Evolutionary conservation across 35 echinoderm and acorn worm genomes (phyloP).

Genomic region (Lytechinus pictus): DNA sequence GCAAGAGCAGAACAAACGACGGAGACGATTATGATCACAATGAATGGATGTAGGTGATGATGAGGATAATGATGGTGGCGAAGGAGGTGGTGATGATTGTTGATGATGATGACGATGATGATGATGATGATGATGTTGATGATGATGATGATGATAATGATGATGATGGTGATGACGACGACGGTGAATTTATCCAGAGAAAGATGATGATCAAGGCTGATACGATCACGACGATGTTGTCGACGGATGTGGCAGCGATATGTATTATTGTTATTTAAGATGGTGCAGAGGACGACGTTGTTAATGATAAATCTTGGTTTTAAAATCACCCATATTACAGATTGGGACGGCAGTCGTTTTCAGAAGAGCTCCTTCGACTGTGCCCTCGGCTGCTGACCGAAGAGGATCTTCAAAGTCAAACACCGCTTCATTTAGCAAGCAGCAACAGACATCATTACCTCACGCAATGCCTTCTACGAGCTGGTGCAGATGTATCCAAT

Average conservation of each 20-base stretch:
- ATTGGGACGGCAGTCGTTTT: neutral
- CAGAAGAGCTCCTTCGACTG: neutral
- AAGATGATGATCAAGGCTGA: too few relatives aligned
- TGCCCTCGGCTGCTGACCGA: slow-evolving; percentile 55
- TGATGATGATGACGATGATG: neutral
- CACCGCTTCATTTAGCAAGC: slow-evolving; percentile 72
- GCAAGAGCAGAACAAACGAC: too few relatives aligned
- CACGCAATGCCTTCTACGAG: slow-evolving; percentile 62
- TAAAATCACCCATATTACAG: neutral
- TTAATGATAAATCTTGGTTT: too few relatives aligned
- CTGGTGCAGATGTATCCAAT: slow-evolving; percentile 73
- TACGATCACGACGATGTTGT: too few relatives aligned
- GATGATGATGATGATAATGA: neutral
- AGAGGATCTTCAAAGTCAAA: slow-evolving; percentile 62
- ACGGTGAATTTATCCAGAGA: too few relatives aligned
- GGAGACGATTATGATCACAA: too few relatives aligned
- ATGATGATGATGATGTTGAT: neutral
- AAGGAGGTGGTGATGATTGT: neutral
- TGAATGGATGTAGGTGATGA: too few relatives aligned
- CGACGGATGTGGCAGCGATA: too few relatives aligned
- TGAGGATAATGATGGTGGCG: neutral
- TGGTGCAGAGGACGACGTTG: too few relatives aligned
- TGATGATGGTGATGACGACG: neutral
- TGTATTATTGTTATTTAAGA: too few relatives aligned
- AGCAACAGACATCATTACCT: slow-evolving; percentile 67